phyloP scores from a whole-genome alignment of 2,797 vertebrate species.

The Poeciliopsis gracilis region DNA sequence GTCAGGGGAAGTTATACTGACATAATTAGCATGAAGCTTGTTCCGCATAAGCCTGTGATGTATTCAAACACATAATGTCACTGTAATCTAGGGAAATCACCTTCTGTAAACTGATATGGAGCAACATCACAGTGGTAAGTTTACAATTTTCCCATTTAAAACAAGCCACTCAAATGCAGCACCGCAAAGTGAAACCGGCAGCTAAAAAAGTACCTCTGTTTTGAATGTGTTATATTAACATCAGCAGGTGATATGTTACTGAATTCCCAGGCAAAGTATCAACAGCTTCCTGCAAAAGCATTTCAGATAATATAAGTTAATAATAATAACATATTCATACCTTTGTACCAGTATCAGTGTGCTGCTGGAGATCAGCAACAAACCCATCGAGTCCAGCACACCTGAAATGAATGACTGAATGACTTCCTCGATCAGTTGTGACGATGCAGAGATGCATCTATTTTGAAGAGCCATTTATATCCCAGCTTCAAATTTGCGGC shows the following conservation, averaged over 20 bases:
- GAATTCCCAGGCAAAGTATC: neutral
- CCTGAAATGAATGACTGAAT: neutral
- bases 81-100: slow-evolving; percentile 30
- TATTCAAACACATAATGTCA: neutral
- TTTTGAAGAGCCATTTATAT: neutral
- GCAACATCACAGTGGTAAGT: slow-evolving; percentile 4
- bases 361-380: too few relatives aligned
- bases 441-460: neutral
- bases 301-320: too few relatives aligned
- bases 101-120: neutral
- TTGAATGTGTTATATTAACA: neutral
- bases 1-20: slow-evolving; percentile 8
- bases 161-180: slow-evolving; percentile 3
- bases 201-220: neutral
- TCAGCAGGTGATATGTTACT: neutral
- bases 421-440: neutral
- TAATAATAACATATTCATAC: too few relatives aligned
- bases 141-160: slow-evolving; percentile 36
- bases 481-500: neutral
- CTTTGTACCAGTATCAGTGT: too few relatives aligned
- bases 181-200: slow-evolving; percentile 10
- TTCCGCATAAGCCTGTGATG: slow-evolving; percentile 9
- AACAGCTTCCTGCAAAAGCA: neutral
- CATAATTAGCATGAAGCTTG: neutral
- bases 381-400: neutral